phyloP scores from a whole-genome alignment of 2,797 vertebrate genomes.

The Antrozous pallidus region DNA sequence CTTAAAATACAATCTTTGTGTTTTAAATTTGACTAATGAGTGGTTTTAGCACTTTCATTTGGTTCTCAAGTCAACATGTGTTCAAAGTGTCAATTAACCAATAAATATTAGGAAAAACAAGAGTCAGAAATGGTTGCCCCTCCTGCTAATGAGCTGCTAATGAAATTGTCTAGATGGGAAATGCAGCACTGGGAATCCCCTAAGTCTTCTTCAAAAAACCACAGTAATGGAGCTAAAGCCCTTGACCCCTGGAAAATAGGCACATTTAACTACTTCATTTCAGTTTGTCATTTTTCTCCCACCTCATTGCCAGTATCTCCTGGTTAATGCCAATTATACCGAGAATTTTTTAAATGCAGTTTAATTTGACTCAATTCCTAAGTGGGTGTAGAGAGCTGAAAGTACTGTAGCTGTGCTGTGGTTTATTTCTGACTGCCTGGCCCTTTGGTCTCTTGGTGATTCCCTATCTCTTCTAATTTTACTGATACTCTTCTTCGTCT shows the following conservation, averaged over 20 bases:
- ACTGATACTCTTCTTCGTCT: constrained; percentile 28
- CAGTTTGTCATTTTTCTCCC: background rate
- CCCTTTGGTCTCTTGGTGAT: background rate
- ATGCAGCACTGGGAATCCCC: accelerated
- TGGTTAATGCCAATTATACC: background rate
- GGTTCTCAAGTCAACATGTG: constrained; percentile 57
- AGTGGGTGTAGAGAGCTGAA: background rate
- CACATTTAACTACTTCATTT: constrained; percentile 7
- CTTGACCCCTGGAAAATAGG: background rate
- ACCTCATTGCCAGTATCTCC: background rate
- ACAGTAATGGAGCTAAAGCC: background rate
- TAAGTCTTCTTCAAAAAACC: constrained; percentile 46
- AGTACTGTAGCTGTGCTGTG: background rate
- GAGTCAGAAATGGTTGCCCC: constrained; percentile 54
- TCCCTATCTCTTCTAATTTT: constrained; percentile 27
- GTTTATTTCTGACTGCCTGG: background rate
- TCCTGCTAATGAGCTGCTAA: constrained; percentile 47
- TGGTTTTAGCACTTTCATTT: constrained; percentile 64
- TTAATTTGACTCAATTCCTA: constrained; percentile 33
- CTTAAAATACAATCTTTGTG: constrained; percentile 29
- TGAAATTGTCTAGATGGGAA: constrained; percentile 37
- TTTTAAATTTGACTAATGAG: constrained; percentile 62
- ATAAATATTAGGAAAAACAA: constrained; percentile 60
- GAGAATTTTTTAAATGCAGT: constrained; percentile 5
- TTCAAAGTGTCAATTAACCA: constrained; percentile 64